These are phyloP conservation scores for Epiblema foenella DNA, from an alignment of 2,888 invertebrate species.

Conservation along the genomic window DNA sequence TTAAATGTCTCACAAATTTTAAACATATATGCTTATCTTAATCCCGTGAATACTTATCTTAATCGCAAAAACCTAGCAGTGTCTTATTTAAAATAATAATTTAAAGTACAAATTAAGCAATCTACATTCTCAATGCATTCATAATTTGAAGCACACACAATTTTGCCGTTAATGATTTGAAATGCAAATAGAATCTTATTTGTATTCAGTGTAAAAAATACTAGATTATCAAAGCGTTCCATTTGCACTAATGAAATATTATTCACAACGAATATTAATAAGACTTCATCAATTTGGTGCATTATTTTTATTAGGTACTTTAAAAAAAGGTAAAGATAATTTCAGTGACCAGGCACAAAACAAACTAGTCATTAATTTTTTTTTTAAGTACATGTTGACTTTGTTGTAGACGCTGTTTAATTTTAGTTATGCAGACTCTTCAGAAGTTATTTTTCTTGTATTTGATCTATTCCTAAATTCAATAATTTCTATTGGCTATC, in stretches of 20 bases:
- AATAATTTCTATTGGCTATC: too few relatives aligned
- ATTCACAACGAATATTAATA: constrained; percentile 52
- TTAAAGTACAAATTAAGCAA: constrained; percentile 35
- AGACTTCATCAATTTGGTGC: constrained; percentile 38
- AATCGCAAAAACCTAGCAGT: background rate
- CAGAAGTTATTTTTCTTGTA: too few relatives aligned
- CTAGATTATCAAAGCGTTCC: constrained; percentile 38
- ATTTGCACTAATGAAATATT: constrained; percentile 49
- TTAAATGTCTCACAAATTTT: too few relatives aligned
- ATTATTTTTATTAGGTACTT: too few relatives aligned
- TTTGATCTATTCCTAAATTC: too few relatives aligned
- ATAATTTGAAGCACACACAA: constrained; percentile 42
- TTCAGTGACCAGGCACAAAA: too few relatives aligned
- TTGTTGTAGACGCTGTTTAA: too few relatives aligned
- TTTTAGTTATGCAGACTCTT: too few relatives aligned
- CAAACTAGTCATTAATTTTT: too few relatives aligned
- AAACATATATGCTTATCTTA: too few relatives aligned
- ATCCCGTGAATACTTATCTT: background rate
- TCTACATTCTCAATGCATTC: constrained; percentile 39
- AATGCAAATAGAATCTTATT: constrained; percentile 41
- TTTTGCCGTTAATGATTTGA: constrained; percentile 42
- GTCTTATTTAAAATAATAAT: constrained; percentile 40
- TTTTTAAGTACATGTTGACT: too few relatives aligned
- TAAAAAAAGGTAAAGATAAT: too few relatives aligned
- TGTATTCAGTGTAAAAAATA: constrained; percentile 42